These are phyloP conservation scores for Antheraea mylitta DNA, from an alignment of 1,140 invertebrate species.

Conservation along the genomic window DNA sequence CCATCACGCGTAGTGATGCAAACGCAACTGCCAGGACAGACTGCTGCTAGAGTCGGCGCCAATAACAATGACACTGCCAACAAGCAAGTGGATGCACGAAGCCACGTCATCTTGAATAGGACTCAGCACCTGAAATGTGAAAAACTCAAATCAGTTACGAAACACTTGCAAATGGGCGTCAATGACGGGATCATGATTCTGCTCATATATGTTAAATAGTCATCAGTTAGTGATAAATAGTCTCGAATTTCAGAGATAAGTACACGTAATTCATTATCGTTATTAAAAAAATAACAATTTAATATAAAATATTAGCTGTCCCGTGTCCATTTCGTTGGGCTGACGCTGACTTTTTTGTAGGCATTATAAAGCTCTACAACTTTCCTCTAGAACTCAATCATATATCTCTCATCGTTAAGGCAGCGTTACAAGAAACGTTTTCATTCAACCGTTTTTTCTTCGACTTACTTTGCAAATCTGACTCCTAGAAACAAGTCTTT, in stretches of 20 bases:
- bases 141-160: neutral
- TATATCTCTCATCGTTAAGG: too few species aligned
- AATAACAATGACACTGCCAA: conserved; percentile 51
- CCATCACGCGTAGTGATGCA: conserved; percentile 67
- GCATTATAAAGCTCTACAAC: too few species aligned
- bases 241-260: neutral
- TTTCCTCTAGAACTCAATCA: too few species aligned
- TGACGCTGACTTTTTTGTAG: too few species aligned
- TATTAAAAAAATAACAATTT: neutral
- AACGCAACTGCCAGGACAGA: conserved; percentile 64
- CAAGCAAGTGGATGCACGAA: conserved; percentile 43
- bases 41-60: conserved; percentile 44
- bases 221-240: conserved; percentile 13
- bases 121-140: conserved; percentile 60
- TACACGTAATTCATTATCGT: neutral
- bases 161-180: neutral
- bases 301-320: too few species aligned
- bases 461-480: too few species aligned
- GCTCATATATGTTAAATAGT: neutral
- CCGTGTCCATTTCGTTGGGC: too few species aligned
- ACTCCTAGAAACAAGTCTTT: too few species aligned
- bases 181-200: neutral
- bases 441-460: too few species aligned
- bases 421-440: too few species aligned
- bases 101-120: conserved; percentile 52